Conservation (phyloP, 1,140 invertebrate genomes). For the Drosophila melanogaster region Release_6_plus_ISO1_MT NT_037436.4:335501-336000, state of each 20-base stretch:
- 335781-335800: constrained; percentile 90
- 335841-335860: constrained; percentile 89
- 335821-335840: constrained; percentile 90
- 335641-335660: constrained; percentile 91
- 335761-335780: constrained; percentile 91
- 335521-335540: constrained; percentile 90
- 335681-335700: constrained; percentile 47
- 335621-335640: constrained; percentile 92
- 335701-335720: constrained; percentile 84
- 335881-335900: neutral
- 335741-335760: constrained; percentile 87
- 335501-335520: constrained; percentile 85
- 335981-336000: constrained; percentile 67
- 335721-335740: constrained; percentile 87
- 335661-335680: constrained; percentile 86
- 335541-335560: constrained; percentile 88
- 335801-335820: constrained; percentile 89
- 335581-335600: constrained; percentile 88
- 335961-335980: constrained; percentile 63
- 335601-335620: constrained; percentile 91
- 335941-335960: constrained; percentile 65
- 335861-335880: neutral
- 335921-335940: constrained; percentile 72
- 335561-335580: constrained; percentile 85
- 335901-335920: neutral